phyloP scores from a whole-genome alignment of 2,113 vertebrate genomes.

The Syngnathoides biaculeatus region DNA sequence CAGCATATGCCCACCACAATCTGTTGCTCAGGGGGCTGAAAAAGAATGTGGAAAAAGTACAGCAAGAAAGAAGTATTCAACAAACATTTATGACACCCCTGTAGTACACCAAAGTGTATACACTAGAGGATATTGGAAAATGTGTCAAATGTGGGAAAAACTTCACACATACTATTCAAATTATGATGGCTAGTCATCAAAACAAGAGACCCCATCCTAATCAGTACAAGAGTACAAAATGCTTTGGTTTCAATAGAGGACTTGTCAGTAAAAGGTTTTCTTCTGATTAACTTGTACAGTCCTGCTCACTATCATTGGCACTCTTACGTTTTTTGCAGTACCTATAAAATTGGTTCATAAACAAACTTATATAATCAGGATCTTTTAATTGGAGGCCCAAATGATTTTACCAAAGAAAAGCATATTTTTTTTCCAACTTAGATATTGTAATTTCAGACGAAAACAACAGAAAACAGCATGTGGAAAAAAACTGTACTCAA shows the following conservation, averaged over 20 bases:
- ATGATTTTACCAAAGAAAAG: too few species aligned
- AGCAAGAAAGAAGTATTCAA: background rate
- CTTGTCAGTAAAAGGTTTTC: background rate
- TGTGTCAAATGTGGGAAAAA: background rate
- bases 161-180: background rate
- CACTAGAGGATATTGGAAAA: background rate
- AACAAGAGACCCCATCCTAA: background rate
- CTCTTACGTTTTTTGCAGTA: too few species aligned
- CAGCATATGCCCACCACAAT: conserved; percentile 97
- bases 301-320: too few species aligned
- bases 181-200: background rate
- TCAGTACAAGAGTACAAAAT: background rate
- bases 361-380: too few species aligned
- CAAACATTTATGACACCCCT: background rate
- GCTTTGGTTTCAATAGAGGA: background rate
- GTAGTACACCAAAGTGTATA: background rate
- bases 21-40: conserved; percentile 88
- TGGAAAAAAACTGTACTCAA: too few species aligned
- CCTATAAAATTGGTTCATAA: too few species aligned
- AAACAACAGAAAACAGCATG: too few species aligned
- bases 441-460: too few species aligned
- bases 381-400: too few species aligned
- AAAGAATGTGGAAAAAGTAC: background rate
- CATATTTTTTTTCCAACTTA: too few species aligned
- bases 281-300: background rate